phyloP scores from a whole-genome alignment of 2,888 invertebrate genomes.

The Ophion ellenae region DNA sequence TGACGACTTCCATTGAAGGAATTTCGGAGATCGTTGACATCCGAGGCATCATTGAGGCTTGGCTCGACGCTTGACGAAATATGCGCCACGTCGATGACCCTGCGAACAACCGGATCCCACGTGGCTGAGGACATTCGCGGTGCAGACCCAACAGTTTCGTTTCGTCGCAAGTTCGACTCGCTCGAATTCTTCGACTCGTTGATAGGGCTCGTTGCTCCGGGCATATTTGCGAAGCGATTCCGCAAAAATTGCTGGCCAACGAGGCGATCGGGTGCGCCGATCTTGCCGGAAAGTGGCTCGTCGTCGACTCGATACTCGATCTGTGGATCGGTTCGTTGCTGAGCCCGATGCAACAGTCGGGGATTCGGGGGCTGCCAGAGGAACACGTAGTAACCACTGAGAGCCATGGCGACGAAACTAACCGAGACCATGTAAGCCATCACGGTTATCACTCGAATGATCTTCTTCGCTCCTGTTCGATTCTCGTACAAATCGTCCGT shows the following conservation, averaged over 20 bases:
- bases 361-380: conserved; percentile 90
- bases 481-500: conserved; percentile 76
- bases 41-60: too few species aligned
- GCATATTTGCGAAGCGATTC: conserved; percentile 11
- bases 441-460: conserved; percentile 90
- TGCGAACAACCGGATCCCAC: conserved; percentile 26
- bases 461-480: conserved; percentile 74
- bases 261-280: conserved; percentile 34
- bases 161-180: neutral
- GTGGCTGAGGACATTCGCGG: neutral
- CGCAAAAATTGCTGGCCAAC: conserved; percentile 41
- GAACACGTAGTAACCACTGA: conserved; percentile 92
- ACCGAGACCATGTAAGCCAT: conserved; percentile 93
- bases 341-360: conserved; percentile 76
- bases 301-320: conserved; percentile 66
- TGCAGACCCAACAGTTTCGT: neutral
- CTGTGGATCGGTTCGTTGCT: conserved; percentile 68
- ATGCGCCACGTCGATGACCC: too few species aligned
- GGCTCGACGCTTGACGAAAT: too few species aligned
- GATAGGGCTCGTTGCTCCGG: neutral
- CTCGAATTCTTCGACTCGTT: neutral
- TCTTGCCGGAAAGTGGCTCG: neutral
- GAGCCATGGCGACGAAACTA: conserved; percentile 92
- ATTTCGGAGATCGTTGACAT: neutral
- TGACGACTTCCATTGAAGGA: neutral